Evolutionary conservation across 2,888 invertebrate species (phyloP), one percentile per base, ranked within the genome.

Genomic region (Dryococelus australis): DNA sequence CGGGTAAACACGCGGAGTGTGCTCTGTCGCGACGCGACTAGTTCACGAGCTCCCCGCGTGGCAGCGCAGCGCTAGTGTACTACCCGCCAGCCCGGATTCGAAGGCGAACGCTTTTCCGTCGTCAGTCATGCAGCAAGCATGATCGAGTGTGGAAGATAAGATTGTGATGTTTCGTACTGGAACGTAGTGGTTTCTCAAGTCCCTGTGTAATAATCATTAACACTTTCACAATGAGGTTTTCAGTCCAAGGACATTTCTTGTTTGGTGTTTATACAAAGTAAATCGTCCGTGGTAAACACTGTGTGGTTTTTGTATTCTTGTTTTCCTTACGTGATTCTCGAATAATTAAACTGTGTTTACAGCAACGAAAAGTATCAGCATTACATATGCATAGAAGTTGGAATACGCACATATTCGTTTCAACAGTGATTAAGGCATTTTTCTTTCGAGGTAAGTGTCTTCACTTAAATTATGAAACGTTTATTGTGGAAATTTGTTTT

Each of bases 71-170:
- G 65, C 65, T 24, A 65, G 65, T 65, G 65, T n/a, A 20, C 16
- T n/a, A 20, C 65, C 65, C 65, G 65, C 65, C 65, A 65, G n/a
- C n/a, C 65, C 65, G 65, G 65, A 6, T 65, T 65, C 65, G 65
- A 65, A 65, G 65, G 65, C 65, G 65, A 65, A n/a, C 65, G 65
- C 65, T 65, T n/a, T 20, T n/a, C 65, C n/a, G 65, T n/a, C 65
- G 65, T n/a, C 65, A 65, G 65, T 65, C 65, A 65, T 65, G 65
- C 65, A 65, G 65, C 65, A 65, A 65, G 65, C 8, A 20, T 20
- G 24, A 16, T 47, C 47, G 47, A 47, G 47, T 47, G 47, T 47
- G 47, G 47, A 47, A 13, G 47, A 47, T 2, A 16, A 13, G 47
- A 47, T 1, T 16, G 47, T 47, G 47, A 13, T 47, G 12, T 10